Conservation (phyloP, 2,797 vertebrate genomes). For the Lepus townsendii region DNA sequence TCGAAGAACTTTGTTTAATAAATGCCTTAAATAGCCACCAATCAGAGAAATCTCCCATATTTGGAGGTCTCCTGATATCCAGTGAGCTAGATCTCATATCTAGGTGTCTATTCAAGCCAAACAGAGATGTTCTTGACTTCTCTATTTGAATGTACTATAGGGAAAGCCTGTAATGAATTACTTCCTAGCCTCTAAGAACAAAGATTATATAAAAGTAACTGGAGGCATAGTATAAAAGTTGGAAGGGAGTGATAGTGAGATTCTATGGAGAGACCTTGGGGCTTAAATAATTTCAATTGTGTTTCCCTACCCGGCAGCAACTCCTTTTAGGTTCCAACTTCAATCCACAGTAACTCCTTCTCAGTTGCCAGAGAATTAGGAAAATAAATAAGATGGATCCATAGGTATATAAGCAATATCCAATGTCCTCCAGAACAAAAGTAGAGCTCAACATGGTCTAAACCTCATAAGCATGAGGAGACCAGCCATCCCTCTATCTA, state of each 20-base stretch:
- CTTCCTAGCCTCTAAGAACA: not conserved
- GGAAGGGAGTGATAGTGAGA: not conserved
- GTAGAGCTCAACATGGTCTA: constrained; percentile 65
- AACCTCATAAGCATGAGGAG: constrained; percentile 42
- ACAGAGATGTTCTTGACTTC: constrained; percentile 23
- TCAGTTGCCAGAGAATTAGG: constrained; percentile 75
- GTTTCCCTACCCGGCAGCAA: constrained; percentile 74
- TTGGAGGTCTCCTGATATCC: not conserved
- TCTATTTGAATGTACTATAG: not conserved
- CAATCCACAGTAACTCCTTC: constrained; percentile 52
- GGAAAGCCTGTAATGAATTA: not conserved
- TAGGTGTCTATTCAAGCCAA: not conserved
- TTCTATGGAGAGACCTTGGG: not conserved
- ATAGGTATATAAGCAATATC: constrained; percentile 51
- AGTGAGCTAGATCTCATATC: not conserved
- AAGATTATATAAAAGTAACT: constrained; percentile 18
- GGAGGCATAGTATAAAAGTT: not conserved
- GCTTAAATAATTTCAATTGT: not conserved
- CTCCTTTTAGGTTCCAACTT: constrained; percentile 9
- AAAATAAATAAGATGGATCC: constrained; percentile 69
- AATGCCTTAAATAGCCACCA: not conserved
- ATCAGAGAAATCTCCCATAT: not conserved
- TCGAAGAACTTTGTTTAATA: not conserved
- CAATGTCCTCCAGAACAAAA: constrained; percentile 39
- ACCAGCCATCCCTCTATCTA: constrained; percentile 27